phyloP scores from a whole-genome alignment of 2,888 invertebrate genomes.

The Aricia artaxerxes region DNA sequence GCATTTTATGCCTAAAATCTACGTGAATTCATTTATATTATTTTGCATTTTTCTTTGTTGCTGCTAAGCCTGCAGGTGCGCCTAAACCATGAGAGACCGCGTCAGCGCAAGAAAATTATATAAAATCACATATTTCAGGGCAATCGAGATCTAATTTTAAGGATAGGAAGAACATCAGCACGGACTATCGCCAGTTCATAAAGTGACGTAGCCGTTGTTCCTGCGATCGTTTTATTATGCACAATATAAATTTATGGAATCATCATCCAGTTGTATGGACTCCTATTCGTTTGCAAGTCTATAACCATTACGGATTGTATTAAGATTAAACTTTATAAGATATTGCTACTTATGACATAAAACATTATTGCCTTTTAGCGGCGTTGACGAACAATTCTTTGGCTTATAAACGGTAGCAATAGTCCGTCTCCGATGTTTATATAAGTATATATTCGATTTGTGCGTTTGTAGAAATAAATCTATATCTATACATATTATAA shows the following conservation, averaged over 20 bases:
- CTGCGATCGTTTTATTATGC: slow-evolving; percentile 71
- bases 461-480: no score
- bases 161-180: background rate
- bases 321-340: slow-evolving; percentile 71
- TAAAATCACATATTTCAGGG: background rate
- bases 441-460: background rate
- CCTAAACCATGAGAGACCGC: background rate
- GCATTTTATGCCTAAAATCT: no score
- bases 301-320: slow-evolving; percentile 76
- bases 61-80: background rate
- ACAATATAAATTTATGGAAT: slow-evolving; percentile 80
- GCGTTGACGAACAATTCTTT: slow-evolving; percentile 18
- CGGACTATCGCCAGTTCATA: slow-evolving; percentile 56
- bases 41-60: background rate
- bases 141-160: background rate
- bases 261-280: slow-evolving; percentile 78
- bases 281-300: slow-evolving; percentile 67
- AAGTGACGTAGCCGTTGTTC: slow-evolving; percentile 75
- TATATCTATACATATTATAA: no score
- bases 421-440: background rate
- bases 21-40: no score
- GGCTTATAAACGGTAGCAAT: background rate
- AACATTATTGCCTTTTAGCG: slow-evolving; percentile 27
- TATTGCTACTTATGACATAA: slow-evolving; percentile 46
- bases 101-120: background rate